Conservation (phyloP, 1,140 invertebrate species). For the Heliconius congener region DNA sequence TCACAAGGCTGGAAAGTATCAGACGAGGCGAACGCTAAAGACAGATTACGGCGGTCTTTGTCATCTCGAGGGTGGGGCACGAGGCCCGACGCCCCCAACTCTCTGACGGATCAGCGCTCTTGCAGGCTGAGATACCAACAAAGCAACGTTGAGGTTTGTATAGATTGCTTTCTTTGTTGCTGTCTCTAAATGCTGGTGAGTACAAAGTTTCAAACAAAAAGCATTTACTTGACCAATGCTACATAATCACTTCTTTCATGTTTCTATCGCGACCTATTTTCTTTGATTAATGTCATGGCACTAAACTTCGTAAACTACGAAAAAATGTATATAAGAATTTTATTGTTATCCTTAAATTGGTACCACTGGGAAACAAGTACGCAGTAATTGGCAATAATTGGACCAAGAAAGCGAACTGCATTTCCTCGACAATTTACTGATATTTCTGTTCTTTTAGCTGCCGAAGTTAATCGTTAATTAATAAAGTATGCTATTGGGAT, state of each 20-base stretch:
- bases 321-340: background rate
- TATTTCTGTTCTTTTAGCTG: constrained; percentile 19
- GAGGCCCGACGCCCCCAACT: constrained; percentile 81
- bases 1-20: constrained; percentile 88
- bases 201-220: constrained; percentile 10
- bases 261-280: background rate
- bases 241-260: background rate
- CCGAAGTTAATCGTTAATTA: constrained; percentile 31
- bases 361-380: background rate
- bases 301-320: background rate
- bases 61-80: constrained; percentile 80
- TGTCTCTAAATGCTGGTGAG: background rate
- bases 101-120: constrained; percentile 83
- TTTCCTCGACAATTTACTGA: constrained; percentile 13
- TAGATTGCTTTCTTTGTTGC: constrained; percentile 33
- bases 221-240: background rate
- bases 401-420: background rate
- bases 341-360: background rate
- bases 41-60: constrained; percentile 82
- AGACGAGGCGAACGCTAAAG: constrained; percentile 83
- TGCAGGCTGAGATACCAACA: constrained; percentile 95
- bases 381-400: background rate
- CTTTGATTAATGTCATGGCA: background rate
- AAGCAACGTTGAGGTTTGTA: constrained; percentile 89
- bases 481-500: constrained; percentile 25